Conservation (phyloP, 2,113 vertebrate genomes). For the Megaptera novaeangliae region DNA sequence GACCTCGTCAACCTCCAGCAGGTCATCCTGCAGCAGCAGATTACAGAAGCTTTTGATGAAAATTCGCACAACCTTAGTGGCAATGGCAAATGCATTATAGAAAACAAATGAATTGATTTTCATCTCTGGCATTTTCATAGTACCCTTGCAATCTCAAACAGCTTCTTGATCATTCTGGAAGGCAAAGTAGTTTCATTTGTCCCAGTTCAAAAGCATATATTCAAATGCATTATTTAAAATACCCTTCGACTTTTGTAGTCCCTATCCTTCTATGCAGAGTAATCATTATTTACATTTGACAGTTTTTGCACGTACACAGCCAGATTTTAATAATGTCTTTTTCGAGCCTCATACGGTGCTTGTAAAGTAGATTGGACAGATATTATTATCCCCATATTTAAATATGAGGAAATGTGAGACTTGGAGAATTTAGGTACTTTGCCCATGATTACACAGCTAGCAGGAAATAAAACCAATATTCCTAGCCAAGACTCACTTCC, state of each 20-base stretch:
- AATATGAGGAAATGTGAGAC: neutral
- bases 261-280: neutral
- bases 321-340: neutral
- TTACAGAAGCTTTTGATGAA: neutral
- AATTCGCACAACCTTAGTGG: neutral
- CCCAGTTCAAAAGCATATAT: neutral
- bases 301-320: neutral
- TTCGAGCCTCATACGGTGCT: neutral
- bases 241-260: neutral
- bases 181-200: neutral
- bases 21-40: neutral
- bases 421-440: neutral
- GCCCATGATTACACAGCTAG: neutral
- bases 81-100: neutral
- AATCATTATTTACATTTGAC: neutral
- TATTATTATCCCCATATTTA: neutral
- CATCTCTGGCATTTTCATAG: neutral
- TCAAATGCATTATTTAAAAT: neutral
- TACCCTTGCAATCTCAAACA: neutral
- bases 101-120: neutral
- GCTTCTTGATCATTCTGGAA: neutral
- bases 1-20: neutral
- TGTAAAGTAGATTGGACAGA: neutral
- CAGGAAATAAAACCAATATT: neutral
- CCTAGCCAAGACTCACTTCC: neutral